A percentile compares a stretch with the other conserved stretches of the same genome.
These are phyloP conservation scores for Thereva unica DNA, from an alignment of 2,888 invertebrate species.

Conservation along the genomic window DNA sequence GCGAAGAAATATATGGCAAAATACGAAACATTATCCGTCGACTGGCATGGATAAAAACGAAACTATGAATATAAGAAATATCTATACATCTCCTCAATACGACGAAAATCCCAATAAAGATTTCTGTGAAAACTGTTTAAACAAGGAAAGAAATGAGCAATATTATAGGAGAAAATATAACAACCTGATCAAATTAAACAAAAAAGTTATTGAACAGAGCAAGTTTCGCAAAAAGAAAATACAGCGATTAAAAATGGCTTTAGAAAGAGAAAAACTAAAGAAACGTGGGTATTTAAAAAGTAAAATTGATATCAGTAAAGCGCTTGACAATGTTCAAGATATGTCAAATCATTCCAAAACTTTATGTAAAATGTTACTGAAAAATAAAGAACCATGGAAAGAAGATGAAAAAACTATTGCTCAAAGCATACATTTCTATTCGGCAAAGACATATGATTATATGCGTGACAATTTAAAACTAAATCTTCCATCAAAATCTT, in stretches of 20 bases:
- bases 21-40: not conserved
- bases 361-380: constrained; percentile 3
- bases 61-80: not conserved
- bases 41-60: not conserved
- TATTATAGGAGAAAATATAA: constrained; percentile 22
- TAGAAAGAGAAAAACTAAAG: constrained; percentile 19
- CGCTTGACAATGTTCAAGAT: not conserved
- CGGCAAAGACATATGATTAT: constrained; percentile 19
- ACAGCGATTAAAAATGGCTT: not conserved
- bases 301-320: not conserved
- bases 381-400: constrained; percentile 12
- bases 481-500: constrained; percentile 31
- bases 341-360: constrained; percentile 10
- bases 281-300: constrained; percentile 1
- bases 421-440: constrained; percentile 31
- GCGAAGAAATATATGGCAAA: not conserved
- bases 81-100: not conserved
- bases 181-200: constrained; percentile 6
- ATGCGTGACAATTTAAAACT: constrained; percentile 19
- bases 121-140: constrained; percentile 26
- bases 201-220: constrained; percentile 17
- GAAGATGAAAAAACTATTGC: constrained; percentile 15
- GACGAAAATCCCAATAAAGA: not conserved
- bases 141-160: constrained; percentile 22
- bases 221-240: constrained; percentile 18